Evolutionary conservation across 2,888 invertebrate genomes (phyloP).

Genomic region (Oligia strigilis): DNA sequence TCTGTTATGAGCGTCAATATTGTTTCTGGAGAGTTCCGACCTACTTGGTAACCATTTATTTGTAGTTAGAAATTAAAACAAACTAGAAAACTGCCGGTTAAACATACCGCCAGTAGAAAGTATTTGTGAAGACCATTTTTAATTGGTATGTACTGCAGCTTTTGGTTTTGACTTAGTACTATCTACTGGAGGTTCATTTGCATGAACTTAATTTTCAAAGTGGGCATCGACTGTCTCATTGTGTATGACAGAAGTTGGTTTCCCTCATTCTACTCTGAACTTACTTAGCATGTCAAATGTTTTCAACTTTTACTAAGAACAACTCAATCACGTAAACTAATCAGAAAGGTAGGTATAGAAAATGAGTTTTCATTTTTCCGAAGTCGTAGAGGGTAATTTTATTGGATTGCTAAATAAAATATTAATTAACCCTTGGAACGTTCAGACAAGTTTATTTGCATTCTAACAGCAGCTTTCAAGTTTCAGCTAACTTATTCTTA

Average conservation of each 20-base stretch:
- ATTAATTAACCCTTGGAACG: background rate
- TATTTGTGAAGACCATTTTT: slow-evolving; percentile 76
- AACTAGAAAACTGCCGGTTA: slow-evolving; percentile 74
- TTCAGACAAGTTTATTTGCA: slow-evolving; percentile 12
- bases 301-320: slow-evolving; percentile 4
- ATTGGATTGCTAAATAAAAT: background rate
- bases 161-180: slow-evolving; percentile 42
- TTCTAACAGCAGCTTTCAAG: background rate
- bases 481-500: slow-evolving; percentile 4
- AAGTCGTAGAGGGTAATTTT: background rate
- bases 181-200: slow-evolving; percentile 41
- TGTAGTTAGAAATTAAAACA: slow-evolving; percentile 85
- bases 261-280: slow-evolving; percentile 46
- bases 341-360: background rate
- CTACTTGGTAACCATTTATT: slow-evolving; percentile 76
- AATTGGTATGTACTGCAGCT: slow-evolving; percentile 72
- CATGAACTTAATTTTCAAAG: slow-evolving; percentile 58
- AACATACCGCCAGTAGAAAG: slow-evolving; percentile 74
- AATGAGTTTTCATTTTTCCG: background rate
- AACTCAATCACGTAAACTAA: background rate
- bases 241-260: slow-evolving; percentile 37
- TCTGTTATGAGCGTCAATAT: slow-evolving; percentile 71
- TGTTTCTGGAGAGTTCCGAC: slow-evolving; percentile 74
- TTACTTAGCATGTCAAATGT: slow-evolving; percentile 46
- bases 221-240: slow-evolving; percentile 29